These are phyloP conservation scores for Idris sp. DNA, from an alignment of 1,140 invertebrate genomes.

Conservation along the genomic window DNA sequence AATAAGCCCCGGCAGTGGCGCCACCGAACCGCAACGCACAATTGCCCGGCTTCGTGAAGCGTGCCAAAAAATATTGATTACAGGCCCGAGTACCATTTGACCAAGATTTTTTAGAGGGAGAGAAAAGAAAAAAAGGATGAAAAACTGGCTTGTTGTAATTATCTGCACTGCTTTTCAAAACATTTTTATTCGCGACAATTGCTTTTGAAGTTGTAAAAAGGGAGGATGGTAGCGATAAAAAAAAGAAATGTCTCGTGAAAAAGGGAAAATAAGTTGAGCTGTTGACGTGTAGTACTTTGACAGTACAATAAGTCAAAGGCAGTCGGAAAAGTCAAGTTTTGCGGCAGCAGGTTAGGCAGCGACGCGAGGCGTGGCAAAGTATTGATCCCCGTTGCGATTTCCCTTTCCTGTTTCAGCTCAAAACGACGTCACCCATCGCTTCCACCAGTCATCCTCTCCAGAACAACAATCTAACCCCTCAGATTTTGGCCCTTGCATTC, in stretches of 20 bases:
- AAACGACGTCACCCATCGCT: slow-evolving; percentile 71
- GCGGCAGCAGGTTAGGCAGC: slow-evolving; percentile 67
- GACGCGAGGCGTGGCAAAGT: slow-evolving; percentile 74
- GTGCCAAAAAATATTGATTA: slow-evolving; percentile 51
- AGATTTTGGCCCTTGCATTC: slow-evolving; percentile 34
- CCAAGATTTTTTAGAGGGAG: too few species aligned
- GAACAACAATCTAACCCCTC: slow-evolving; percentile 51
- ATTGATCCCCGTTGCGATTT: slow-evolving; percentile 74
- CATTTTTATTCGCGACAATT: slow-evolving; percentile 14
- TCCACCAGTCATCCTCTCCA: slow-evolving; percentile 63
- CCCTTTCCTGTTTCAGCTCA: slow-evolving; percentile 64
- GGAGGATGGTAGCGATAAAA: neutral
- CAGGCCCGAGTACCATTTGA: slow-evolving; percentile 4
- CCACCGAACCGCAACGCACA: neutral
- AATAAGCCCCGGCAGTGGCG: too few species aligned
- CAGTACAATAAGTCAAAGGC: slow-evolving; percentile 50
- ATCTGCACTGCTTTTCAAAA: too few species aligned
- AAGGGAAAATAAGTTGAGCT: too few species aligned
- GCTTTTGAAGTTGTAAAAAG: slow-evolving; percentile 10
- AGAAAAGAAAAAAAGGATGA: slow-evolving; percentile 4
- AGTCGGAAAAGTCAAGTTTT: slow-evolving; percentile 69
- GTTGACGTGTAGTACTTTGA: slow-evolving; percentile 34
- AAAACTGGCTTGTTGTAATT: too few species aligned
- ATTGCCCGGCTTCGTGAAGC: slow-evolving; percentile 6
- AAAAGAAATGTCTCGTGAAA: too few species aligned